Percentiles rank a stretch among this genome's conserved stretches.
phyloP scores from a whole-genome alignment of 2,888 invertebrate genomes.

The Apamea monoglypha region DNA sequence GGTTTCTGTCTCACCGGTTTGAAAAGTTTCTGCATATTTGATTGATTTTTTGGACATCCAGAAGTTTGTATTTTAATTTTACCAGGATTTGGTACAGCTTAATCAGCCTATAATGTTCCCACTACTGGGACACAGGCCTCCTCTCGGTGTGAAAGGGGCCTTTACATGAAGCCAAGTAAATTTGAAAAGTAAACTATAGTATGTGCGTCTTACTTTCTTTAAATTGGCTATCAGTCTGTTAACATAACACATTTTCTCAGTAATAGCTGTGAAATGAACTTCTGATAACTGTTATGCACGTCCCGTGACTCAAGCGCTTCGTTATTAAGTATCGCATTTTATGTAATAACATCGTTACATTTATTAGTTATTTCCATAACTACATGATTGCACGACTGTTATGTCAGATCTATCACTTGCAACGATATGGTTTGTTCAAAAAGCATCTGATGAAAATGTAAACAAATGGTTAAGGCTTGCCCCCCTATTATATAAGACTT shows the following conservation, averaged over 20 bases:
- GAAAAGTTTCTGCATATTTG: neutral
- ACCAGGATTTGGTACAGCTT: too few species aligned
- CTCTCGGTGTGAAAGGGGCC: too few species aligned
- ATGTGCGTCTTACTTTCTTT: neutral
- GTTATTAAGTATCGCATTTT: constrained; percentile 11
- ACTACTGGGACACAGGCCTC: too few species aligned
- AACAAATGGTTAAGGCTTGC: neutral
- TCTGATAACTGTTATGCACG: constrained; percentile 12
- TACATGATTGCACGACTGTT: constrained; percentile 26
- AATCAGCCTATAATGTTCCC: too few species aligned
- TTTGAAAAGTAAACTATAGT: too few species aligned
- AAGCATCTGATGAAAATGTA: too few species aligned
- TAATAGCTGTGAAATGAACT: constrained; percentile 8
- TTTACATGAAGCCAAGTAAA: too few species aligned
- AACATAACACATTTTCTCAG: neutral
- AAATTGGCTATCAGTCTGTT: neutral
- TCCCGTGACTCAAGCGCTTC: constrained; percentile 40
- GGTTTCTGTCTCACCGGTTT: neutral
- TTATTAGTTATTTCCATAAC: constrained; percentile 28
- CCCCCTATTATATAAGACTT: too few species aligned
- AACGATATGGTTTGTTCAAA: neutral
- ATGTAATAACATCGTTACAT: constrained; percentile 29
- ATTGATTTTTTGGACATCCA: too few species aligned
- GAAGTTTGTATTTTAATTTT: too few species aligned
- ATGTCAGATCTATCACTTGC: constrained; percentile 20